Evolutionary conservation across 2,888 invertebrate genomes (phyloP), one percentile per base, ranked within the genome.

Genomic region (Drosophila histrio): DNA sequence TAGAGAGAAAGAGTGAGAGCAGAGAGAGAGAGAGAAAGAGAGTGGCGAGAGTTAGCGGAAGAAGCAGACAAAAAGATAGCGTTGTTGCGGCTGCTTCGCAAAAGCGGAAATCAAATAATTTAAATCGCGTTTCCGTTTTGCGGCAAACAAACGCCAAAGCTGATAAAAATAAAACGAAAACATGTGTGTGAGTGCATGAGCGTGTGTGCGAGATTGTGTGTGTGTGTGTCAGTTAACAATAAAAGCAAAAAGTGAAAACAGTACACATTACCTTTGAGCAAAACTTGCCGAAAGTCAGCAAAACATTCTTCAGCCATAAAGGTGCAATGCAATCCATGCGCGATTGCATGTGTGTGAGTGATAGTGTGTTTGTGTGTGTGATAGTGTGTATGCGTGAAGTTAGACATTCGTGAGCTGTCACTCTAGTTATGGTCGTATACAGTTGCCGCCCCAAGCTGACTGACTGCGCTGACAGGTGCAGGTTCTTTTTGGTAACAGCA

Each of bases 111-210:
- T 88, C 81, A 77, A 87, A 85, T 87, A 87, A 88, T 89, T 85
- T 87, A 88, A 88, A 89, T 85, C 84, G 81, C 82, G 84, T 89
- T 88, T 89, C 87, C 83, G 74, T 60, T 85, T 82, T 69, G 72
- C 61, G 66, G 70, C 79, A 75, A 72, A 77, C 73, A 74, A 67
- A 68, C 65, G 63, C 54, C 50, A 66, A 50, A 54, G 74, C 74
- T 67, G 63, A 50, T 67, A 79, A 74, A 79, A 82, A 68, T 64
- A 68, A 75, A 77, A 71, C 36, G 44, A 60, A 49, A 43, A 43
- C 47, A 50, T 49, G 39, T 53, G 38, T 57, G 36, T 21, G 36
- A 8, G n/a, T 19, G 30, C 36, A 28, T 46, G 17, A 17, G 15
- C 22, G 36, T 43, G 28, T 32, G 21, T 26, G 28, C 7, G 21